Evolutionary conservation across 2,797 vertebrate species (phyloP).

Genomic region (Esox lucius): DNA sequence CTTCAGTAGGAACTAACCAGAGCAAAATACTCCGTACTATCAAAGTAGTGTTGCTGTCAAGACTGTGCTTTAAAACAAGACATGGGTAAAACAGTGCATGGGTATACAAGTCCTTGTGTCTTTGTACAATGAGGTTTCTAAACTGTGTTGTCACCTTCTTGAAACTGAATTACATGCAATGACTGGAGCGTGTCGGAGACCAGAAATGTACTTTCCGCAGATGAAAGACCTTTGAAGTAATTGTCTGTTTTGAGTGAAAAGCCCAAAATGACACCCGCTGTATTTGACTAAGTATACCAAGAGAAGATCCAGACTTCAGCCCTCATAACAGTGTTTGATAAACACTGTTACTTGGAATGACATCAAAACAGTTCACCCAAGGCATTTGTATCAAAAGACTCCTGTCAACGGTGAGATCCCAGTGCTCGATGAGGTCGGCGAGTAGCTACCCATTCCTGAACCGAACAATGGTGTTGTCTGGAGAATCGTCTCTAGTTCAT

Average conservation of each 20-base stretch:
- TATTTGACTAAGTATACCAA: conserved; percentile 56
- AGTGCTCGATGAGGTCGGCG: conserved; percentile 26
- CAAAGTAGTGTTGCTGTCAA: neutral
- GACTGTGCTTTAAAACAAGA: neutral
- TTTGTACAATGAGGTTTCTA: conserved; percentile 9
- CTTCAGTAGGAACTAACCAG: neutral
- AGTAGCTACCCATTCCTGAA: conserved; percentile 26
- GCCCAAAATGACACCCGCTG: conserved; percentile 41
- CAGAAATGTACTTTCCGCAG: conserved; percentile 4
- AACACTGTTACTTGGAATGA: conserved; percentile 48
- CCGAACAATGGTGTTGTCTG: conserved; percentile 57
- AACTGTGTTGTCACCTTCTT: neutral
- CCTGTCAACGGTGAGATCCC: conserved; percentile 31
- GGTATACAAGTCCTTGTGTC: neutral
- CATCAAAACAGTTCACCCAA: conserved; percentile 48
- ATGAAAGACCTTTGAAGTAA: conserved; percentile 51
- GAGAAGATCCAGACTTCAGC: conserved; percentile 33
- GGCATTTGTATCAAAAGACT: conserved; percentile 52
- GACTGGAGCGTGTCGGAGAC: conserved; percentile 8
- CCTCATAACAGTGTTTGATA: conserved; percentile 42
- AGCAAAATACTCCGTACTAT: neutral
- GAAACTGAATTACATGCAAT: conserved; percentile 12
- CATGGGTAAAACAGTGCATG: neutral
- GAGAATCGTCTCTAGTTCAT: conserved; percentile 61
- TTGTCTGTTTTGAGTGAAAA: conserved; percentile 41